Conservation (phyloP, 2,113 vertebrate species). For the Oncorhynchus clarkii region DNA sequence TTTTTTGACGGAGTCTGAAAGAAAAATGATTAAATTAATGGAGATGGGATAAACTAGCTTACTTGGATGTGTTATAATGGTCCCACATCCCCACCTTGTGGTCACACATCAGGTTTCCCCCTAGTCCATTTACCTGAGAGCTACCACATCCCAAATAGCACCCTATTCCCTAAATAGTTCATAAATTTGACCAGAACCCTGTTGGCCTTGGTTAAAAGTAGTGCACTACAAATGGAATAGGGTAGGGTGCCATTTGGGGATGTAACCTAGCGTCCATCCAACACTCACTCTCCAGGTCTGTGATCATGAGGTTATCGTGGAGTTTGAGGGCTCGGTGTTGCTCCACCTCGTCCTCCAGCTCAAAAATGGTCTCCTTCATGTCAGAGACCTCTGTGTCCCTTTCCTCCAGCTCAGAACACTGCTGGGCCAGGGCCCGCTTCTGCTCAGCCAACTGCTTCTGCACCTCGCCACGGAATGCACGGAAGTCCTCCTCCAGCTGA, state of each 20-base stretch:
- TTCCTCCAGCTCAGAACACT: conserved; percentile 79
- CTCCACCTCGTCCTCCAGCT: conserved; percentile 87
- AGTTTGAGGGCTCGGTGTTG: conserved; percentile 88
- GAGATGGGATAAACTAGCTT: neutral
- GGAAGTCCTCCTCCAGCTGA: conserved; percentile 82
- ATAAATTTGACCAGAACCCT: too few relatives aligned
- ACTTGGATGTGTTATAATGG: neutral
- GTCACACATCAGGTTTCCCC: neutral
- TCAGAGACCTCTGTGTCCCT: conserved; percentile 82
- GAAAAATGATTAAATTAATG: neutral
- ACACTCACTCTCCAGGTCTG: conserved; percentile 85
- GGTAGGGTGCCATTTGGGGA: neutral
- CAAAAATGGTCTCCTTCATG: conserved; percentile 90
- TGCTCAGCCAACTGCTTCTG: conserved; percentile 82
- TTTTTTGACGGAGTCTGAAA: conserved; percentile 81
- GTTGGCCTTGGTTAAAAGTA: too few relatives aligned
- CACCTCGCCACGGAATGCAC: conserved; percentile 80
- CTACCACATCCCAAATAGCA: too few relatives aligned
- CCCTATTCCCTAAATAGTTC: too few relatives aligned
- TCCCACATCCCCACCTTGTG: neutral
- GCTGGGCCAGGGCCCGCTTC: conserved; percentile 78
- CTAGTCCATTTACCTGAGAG: too few relatives aligned
- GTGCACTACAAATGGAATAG: neutral
- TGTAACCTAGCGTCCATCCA: neutral
- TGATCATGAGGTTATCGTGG: conserved; percentile 87